Base-by-base conservation (phyloP, 1,140 invertebrate species). In the Amphibalanus amphitrite region DNA sequence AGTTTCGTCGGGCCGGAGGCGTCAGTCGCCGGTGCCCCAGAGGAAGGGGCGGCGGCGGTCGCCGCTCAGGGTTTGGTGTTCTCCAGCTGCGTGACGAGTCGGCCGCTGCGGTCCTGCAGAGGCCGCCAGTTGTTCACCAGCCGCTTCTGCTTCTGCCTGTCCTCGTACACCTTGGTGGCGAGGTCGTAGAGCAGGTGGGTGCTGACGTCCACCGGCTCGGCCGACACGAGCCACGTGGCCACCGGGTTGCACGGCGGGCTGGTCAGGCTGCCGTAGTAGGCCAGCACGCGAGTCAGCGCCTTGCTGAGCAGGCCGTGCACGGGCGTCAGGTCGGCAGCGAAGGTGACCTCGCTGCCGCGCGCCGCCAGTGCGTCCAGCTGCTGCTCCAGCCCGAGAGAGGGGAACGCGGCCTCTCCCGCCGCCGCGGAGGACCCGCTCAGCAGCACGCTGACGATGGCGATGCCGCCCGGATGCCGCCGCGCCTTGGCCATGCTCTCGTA, bases 251-350 rank as follows among this genome's bases (percentile, higher is more conserved):
- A 87, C 3, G 79, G 79, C 0, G 85, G 85, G 0, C 85, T 89
- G 76, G 82, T 81, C 69, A 85, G 76, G 72, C 81, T 85, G 0
- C 90, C 90, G 77, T 84, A 82, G 76, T 92, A 92, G 0, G 47
- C 47, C 13, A 20, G 20, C 13, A 59, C 47, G 10, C 23, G 10
- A 1, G 6, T 59, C 13, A 59, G 47, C 13, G 47, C 47, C 1
- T 20, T 23, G 47, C 6, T 59, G 6, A 59, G 17, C 47, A 59
- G 47, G 6, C 6, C 13, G 13, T 59, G 47, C 47, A 59, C 47
- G 6, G 47, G 47, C 47, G 47, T 59, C 47, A 59, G 47, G 47
- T 59, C 47, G 47, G 47, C 47, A 1, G 47, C 10, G 47, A 59
- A 59, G 47, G 47, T 59, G 47, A 59, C 13, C 10, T 23, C 13